Base-by-base conservation (phyloP, 2,888 invertebrate species). In the Bembecia ichneumoniformis region DNA sequence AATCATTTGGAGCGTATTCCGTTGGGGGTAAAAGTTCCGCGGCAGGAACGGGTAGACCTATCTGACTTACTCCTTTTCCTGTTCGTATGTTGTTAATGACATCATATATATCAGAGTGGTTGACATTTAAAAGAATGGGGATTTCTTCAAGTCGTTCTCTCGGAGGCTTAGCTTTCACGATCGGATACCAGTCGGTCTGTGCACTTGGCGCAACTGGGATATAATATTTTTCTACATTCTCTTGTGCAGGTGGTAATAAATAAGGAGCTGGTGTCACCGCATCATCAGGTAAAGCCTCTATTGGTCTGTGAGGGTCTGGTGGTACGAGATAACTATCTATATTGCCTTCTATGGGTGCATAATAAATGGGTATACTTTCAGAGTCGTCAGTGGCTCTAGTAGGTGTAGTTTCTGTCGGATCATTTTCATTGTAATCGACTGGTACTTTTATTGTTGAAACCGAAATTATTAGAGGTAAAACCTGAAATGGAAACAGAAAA, bases 111-210 rank as follows among this genome's bases (percentile, higher is more conserved):
- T 55, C 46, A 43, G 57, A 53, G 50, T 64, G 60, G 49, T 62
- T 64, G 15, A 52, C 51, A 4, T 51, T 4, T 51, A 66, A 55
- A 48, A 63, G 60, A 40, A 71, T 66, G 3, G 74, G 68, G 47
- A 69, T 62, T 9, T 55, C 49, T 20, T 56, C 55, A 49, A 43
- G 49, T 52, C 67, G 56, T 20, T 52, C 15, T 53, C 55, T 44
- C 58, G 58, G 17, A 28, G 56, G 56, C 35, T 63, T 56, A 50
- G 56, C 58, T 56, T 77, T 68, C 1, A 68, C 59, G 48, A 86
- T 78, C 2, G 87, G 87, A 56, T 80, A 74, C 87, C 87, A 87
- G 44, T 84, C 87, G 3, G 72, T 71, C 57, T 84, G 82, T 36
- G 68, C 68, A 1, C 63, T 72, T 0, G 76, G 57, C 52, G 74